These are phyloP conservation scores for Tanypteryx hageni DNA, from an alignment of 2,888 invertebrate genomes.

Conservation along the genomic window DNA sequence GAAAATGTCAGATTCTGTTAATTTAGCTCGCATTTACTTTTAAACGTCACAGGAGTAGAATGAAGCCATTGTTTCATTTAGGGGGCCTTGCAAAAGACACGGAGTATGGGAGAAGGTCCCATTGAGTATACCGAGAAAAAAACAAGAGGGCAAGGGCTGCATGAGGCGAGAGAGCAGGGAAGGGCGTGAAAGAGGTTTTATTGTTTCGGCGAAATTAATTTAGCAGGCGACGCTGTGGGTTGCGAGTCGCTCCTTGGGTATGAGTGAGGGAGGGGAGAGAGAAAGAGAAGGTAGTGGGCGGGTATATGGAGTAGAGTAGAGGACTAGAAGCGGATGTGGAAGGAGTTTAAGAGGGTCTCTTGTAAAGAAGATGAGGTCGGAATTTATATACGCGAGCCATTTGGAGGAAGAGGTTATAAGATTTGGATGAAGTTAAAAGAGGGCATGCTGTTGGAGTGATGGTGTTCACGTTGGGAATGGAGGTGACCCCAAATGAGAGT, in stretches of 20 bases:
- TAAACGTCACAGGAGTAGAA: neutral
- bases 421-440: slow-evolving; percentile 29
- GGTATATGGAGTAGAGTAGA: neutral
- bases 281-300: neutral
- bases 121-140: neutral
- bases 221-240: slow-evolving; percentile 46
- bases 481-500: neutral
- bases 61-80: slow-evolving; percentile 14
- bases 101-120: neutral
- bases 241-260: slow-evolving; percentile 9
- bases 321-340: neutral
- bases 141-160: slow-evolving; percentile 29
- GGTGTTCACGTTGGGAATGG: neutral
- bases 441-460: neutral
- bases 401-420: slow-evolving; percentile 47
- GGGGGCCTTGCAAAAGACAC: neutral
- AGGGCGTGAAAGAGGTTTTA: slow-evolving; percentile 6
- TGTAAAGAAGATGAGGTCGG: slow-evolving; percentile 54
- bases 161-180: neutral
- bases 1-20: no score
- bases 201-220: slow-evolving; percentile 62
- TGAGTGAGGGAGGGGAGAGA: slow-evolving; percentile 5
- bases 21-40: neutral
- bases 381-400: slow-evolving; percentile 58
- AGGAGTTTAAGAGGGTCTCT: slow-evolving; percentile 42